A percentile compares a stretch with the other conserved stretches of the same genome.
Evolutionary conservation across 37 sponge, comb jelly and placozoan genomes (phyloP).

Genomic region (Mnemiopsis leidyi): DNA sequence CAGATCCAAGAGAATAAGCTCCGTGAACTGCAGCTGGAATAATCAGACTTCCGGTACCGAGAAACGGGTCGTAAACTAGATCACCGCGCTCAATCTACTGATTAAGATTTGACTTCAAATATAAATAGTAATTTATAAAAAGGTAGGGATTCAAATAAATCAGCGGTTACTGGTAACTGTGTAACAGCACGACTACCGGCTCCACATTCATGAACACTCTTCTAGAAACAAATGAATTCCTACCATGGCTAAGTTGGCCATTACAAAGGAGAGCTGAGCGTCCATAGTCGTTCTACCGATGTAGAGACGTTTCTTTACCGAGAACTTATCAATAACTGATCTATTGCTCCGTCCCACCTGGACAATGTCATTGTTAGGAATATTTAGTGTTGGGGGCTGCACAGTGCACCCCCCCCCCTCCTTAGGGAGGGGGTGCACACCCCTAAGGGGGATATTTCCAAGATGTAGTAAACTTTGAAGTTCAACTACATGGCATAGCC

Average conservation of each 20-base stretch:
- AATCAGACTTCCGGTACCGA: slow-evolving; percentile 88
- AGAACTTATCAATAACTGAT: slow-evolving; percentile 71
- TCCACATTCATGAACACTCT: slow-evolving; percentile 35
- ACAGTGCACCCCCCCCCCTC: no score
- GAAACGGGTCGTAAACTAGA: slow-evolving; percentile 93
- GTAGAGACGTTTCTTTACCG: slow-evolving; percentile 80
- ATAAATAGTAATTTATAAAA: no score
- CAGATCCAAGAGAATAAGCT: slow-evolving; percentile 85
- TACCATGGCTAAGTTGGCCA: slow-evolving; percentile 93
- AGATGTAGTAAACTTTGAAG: no score
- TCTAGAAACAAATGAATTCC: not conserved
- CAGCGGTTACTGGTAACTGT: no score
- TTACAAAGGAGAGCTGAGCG: slow-evolving; percentile 86
- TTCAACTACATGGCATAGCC: no score
- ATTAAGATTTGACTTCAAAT: no score
- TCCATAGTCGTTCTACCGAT: slow-evolving; percentile 97
- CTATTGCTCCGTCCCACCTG: slow-evolving; percentile 78
- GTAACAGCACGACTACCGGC: not conserved
- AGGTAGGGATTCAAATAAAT: no score
- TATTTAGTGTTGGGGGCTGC: no score
- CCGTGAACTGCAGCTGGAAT: slow-evolving; percentile 90
- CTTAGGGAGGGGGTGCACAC: no score
- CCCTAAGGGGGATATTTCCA: no score
- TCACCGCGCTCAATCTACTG: slow-evolving; percentile 73
- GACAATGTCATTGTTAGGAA: no score